Evolutionary conservation across 2,113 vertebrate species (phyloP).

Genomic region (Muntiacus reevesi): DNA sequence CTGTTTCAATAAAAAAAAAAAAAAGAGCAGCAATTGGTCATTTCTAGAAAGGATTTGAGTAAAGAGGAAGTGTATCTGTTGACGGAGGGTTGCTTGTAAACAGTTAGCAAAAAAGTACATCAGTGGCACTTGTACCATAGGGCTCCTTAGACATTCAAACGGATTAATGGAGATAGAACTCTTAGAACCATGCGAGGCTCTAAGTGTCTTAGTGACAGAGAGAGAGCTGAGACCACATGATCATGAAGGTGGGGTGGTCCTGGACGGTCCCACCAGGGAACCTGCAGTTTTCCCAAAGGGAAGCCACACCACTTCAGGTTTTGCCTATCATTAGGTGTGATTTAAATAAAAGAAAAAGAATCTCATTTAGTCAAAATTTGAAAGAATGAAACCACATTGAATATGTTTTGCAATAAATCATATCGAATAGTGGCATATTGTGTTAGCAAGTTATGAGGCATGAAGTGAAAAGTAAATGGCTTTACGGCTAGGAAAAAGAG

Average conservation of each 20-base stretch:
- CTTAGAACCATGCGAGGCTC: background rate
- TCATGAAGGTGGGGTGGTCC: background rate
- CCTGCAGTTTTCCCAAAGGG: background rate
- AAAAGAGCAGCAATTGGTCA: background rate
- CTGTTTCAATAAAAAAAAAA: constrained; percentile 73
- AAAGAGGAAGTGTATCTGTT: background rate
- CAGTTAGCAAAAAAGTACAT: background rate
- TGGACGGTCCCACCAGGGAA: background rate
- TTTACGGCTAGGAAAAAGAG: background rate
- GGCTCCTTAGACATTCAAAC: background rate
- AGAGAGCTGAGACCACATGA: background rate
- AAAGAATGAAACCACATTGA: background rate
- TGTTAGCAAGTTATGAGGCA: background rate
- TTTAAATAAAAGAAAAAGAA: constrained; percentile 3
- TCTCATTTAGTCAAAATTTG: background rate
- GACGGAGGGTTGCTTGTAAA: constrained; percentile 20
- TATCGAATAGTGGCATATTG: background rate
- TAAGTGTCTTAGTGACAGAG: background rate
- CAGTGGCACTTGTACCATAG: background rate
- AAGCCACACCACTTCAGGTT: background rate
- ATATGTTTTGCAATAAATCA: background rate
- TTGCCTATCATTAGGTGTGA: background rate
- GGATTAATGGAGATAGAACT: background rate
- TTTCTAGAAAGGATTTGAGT: background rate
- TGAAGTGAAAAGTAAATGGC: background rate